phyloP scores from a whole-genome alignment of 2,888 invertebrate genomes.

The Dicycla oo region DNA sequence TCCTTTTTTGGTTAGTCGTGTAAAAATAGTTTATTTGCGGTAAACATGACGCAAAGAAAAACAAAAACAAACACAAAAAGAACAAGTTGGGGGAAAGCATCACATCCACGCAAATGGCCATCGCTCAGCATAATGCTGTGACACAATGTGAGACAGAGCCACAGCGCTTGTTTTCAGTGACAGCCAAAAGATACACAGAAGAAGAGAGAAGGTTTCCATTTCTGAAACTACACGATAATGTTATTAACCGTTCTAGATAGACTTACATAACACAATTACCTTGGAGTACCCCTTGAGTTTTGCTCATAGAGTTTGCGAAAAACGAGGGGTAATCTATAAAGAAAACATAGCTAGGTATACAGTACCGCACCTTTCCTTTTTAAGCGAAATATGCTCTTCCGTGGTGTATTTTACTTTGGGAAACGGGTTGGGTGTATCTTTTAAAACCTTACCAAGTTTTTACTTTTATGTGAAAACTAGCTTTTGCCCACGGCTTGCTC shows the following conservation, averaged over 20 bases:
- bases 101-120: too few species aligned
- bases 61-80: too few species aligned
- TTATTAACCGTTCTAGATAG: neutral
- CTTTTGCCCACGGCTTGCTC: too few species aligned
- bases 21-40: too few species aligned
- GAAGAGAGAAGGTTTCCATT: too few species aligned
- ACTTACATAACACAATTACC: slow-evolving; percentile 39
- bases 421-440: slow-evolving; percentile 14
- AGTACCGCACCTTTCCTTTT: slow-evolving; percentile 22
- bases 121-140: too few species aligned
- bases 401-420: slow-evolving; percentile 24
- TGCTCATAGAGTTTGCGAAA: slow-evolving; percentile 8
- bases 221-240: slow-evolving; percentile 9
- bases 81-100: too few species aligned
- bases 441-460: neutral
- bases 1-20: too few species aligned
- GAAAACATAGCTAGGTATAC: neutral
- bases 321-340: slow-evolving; percentile 4
- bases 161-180: neutral
- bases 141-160: too few species aligned
- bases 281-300: slow-evolving; percentile 9
- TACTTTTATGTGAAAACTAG: too few species aligned
- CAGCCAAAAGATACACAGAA: too few species aligned
- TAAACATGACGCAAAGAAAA: too few species aligned
- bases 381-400: slow-evolving; percentile 13